phyloP scores from a whole-genome alignment of 2,797 vertebrate species.

The Artibeus lituratus region DNA sequence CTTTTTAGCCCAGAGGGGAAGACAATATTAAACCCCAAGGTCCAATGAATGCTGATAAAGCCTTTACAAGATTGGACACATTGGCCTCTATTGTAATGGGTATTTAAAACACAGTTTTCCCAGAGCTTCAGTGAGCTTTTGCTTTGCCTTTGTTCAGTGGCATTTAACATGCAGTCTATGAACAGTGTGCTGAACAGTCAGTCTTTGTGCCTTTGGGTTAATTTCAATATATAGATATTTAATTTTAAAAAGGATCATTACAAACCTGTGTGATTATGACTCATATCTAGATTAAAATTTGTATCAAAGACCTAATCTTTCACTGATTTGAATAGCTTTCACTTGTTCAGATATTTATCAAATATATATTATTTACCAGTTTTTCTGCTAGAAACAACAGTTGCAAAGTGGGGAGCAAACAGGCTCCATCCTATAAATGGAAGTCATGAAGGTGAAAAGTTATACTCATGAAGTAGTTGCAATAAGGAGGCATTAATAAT shows the following conservation, averaged over 20 bases:
- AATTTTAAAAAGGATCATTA: not conserved
- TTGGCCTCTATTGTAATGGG: not conserved
- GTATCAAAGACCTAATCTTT: not conserved
- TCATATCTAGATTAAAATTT: not conserved
- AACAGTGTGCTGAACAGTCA: not conserved
- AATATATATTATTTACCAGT: not conserved
- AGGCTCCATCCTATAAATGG: not conserved
- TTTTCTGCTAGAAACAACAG: not conserved
- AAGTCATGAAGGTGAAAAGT: not conserved
- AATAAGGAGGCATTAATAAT: not conserved
- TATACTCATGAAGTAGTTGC: not conserved
- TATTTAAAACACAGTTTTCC: not conserved
- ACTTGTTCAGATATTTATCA: not conserved
- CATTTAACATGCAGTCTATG: slow-evolving; percentile 4
- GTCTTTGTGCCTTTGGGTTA: not conserved
- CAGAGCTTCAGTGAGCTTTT: not conserved
- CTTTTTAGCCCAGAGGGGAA: slow-evolving; percentile 7
- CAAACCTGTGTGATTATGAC: slow-evolving; percentile 14
- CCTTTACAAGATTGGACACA: not conserved
- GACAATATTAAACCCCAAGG: not conserved
- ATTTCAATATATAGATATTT: slow-evolving; percentile 44
- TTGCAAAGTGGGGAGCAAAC: not conserved
- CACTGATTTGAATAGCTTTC: not conserved
- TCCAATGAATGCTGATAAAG: not conserved
- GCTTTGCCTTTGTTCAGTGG: slow-evolving; percentile 15